Evolutionary conservation across 2,797 vertebrate genomes (phyloP).

Genomic region (Manis crassicaudata): DNA sequence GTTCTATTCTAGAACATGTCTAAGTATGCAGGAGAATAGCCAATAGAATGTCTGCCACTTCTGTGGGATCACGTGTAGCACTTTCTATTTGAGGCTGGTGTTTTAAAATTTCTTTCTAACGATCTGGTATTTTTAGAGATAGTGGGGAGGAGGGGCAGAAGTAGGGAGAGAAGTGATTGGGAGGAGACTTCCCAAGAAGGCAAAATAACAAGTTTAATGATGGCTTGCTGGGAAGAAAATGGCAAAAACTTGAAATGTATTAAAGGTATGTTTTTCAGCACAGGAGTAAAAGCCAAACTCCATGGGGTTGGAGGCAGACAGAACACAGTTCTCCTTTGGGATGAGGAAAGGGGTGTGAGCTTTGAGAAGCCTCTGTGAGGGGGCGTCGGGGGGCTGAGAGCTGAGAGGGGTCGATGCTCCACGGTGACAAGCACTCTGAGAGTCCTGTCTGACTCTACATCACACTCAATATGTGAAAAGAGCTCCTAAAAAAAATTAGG

Average conservation of each 20-base stretch:
- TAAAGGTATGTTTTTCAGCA: not conserved
- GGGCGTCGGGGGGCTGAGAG: not conserved
- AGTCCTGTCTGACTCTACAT: constrained; percentile 71
- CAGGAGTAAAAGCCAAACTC: not conserved
- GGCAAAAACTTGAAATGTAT: not conserved
- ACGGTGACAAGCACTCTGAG: constrained; percentile 47
- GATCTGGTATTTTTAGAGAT: constrained; percentile 9
- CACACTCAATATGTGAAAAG: constrained; percentile 84
- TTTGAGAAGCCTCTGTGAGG: not conserved
- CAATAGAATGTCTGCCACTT: not conserved
- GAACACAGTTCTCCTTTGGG: not conserved
- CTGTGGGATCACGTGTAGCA: not conserved
- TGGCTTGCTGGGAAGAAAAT: not conserved
- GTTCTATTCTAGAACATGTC: not conserved
- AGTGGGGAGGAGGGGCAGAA: not conserved
- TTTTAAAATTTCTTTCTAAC: not conserved
- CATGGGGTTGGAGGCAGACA: not conserved
- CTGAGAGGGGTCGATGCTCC: not conserved
- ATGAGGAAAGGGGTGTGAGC: not conserved
- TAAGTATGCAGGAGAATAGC: not conserved
- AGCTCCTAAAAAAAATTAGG: constrained; percentile 82
- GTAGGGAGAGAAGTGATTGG: not conserved
- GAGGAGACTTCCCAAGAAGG: not conserved
- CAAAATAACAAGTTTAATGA: not conserved
- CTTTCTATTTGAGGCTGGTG: not conserved